Evolutionary conservation across 2,797 vertebrate species (phyloP).

Genomic region (Rhinophrynus dorsalis): DNA sequence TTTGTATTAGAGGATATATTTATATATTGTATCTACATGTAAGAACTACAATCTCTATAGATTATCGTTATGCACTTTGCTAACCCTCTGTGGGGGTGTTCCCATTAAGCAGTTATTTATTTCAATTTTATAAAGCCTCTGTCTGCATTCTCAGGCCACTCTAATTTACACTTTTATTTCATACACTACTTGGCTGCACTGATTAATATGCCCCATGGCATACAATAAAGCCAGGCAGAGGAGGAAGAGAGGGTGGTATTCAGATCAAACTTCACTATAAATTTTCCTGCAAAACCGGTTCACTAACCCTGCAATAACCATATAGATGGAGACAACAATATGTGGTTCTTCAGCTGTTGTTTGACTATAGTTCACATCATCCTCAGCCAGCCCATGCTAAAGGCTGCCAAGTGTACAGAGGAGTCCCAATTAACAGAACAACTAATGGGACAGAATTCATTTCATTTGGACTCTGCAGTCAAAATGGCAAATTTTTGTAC

Average conservation of each 20-base stretch:
- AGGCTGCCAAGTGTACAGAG: no score
- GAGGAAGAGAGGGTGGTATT: constrained; percentile 82
- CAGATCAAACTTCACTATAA: constrained; percentile 82
- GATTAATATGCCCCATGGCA: constrained; percentile 80
- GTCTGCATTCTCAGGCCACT: constrained; percentile 77
- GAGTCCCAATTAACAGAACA: no score
- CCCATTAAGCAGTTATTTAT: constrained; percentile 79
- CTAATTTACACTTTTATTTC: constrained; percentile 83
- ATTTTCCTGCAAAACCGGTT: constrained; percentile 79
- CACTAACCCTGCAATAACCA: constrained; percentile 71
- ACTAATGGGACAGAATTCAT: no score
- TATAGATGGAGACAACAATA: no score
- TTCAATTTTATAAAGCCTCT: constrained; percentile 76
- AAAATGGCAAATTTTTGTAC: no score
- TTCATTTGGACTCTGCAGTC: no score
- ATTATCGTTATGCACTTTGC: constrained; percentile 63
- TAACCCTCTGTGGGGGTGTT: constrained; percentile 66
- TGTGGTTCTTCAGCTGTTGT: no score
- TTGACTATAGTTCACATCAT: no score
- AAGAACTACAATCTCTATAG: constrained; percentile 14
- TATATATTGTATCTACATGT: constrained; percentile 34
- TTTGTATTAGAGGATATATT: constrained; percentile 53
- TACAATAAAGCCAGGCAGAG: constrained; percentile 79
- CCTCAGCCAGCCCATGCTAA: no score
- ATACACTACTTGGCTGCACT: constrained; percentile 79